Evolutionary conservation across 2,113 vertebrate species (phyloP), one percentile per base, ranked within the genome.

Genomic region (Ailuropoda melanoleuca): DNA sequence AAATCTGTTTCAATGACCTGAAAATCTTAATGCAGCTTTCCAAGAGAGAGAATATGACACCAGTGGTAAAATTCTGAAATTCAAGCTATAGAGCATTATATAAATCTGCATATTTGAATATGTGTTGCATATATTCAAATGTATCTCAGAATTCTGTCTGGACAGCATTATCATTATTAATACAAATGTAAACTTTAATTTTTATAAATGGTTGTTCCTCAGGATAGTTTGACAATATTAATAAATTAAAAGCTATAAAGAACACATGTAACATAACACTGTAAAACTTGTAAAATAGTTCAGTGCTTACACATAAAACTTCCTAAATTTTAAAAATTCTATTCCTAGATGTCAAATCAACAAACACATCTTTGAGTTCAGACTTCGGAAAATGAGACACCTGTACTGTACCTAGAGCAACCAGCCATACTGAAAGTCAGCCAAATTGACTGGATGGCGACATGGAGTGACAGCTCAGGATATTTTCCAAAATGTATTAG

Each of bases 321-420:
- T 93, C 95, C 62, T 87, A 92, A 97, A 96, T 99, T 98, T 98
- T 98, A 98, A 98, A 98, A 98, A 98, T 98, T 98, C 94, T 98
- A 96, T 96, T 98, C 97, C 98, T 98, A 98, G 97, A 98, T 98
- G 90, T 97, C 74, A 97, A 98, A 97, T 97, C 92, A 98, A 98
- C 94, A 90, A 98, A 98, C 94, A 98, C 90, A 98, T 98, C 98
- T 97, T 93, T 97, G 97, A 97, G 97, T 97, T 97, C 96, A 97
- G 95, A 93, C 97, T 98, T 98, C 97, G 98, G 93, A 97, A 97
- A 68, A 97, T 89, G 85, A 90, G 64, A 96, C 97, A 98, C 97
- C 95, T 98, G 97, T 97, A 97, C 93, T 95, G 82, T 15, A 55
- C 81, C 88, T 90, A 96, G 97, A 98, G 98, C 98, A 98, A 90